Base-by-base conservation (phyloP, 2,113 vertebrate genomes). In the Chaetura pelagica region DNA sequence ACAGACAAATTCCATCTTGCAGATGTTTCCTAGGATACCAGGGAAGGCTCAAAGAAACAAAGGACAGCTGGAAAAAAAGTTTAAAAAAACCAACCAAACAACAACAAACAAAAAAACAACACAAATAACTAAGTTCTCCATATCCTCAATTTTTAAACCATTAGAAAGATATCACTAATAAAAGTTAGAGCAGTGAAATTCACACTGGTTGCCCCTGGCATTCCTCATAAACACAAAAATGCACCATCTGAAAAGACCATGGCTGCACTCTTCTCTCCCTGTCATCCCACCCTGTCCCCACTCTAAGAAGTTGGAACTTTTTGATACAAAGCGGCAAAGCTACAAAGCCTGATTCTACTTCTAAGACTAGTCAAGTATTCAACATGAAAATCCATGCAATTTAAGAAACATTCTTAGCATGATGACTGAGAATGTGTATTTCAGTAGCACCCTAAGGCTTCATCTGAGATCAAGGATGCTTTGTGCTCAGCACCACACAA, bases 21-120 rank as follows among this genome's bases (percentile, higher is more conserved):
- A 68, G 21, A 32, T 9, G 46, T 90, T 95, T 94, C 95, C 85
- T 54, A 87, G 85, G 88, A 92, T 87, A 93, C 79, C 34, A 46
- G 17, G 14, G 62, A 46, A 64, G 38, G 15, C 64, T 92, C 21
- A 54, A 72, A 89, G 63, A 93, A 93, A 86, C 68, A 89, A 44
- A 74, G 16, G 92, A 93, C 72, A 94, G 51, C 68, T 92, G 68
- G 83, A 49, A 46, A 61, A 78, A 32, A 1, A n/a, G n/a, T n/a
- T 9, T 4, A 15, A 51, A 23, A 23, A 4, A 15, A 19, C 58
- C 49, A 24, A 20, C 40, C 40, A 19, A 24, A 10, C 15, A 26
- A 35, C 16, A 10, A 13, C 6, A 49, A 4, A 6, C 13, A 40
- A 75, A 68, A 9, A 66, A 64, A 23, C 2, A 2, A 17, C 26